Percentiles rank a stretch among this genome's conserved stretches.
phyloP scores from a whole-genome alignment of 2,113 vertebrate species.

The Pagrus major region DNA sequence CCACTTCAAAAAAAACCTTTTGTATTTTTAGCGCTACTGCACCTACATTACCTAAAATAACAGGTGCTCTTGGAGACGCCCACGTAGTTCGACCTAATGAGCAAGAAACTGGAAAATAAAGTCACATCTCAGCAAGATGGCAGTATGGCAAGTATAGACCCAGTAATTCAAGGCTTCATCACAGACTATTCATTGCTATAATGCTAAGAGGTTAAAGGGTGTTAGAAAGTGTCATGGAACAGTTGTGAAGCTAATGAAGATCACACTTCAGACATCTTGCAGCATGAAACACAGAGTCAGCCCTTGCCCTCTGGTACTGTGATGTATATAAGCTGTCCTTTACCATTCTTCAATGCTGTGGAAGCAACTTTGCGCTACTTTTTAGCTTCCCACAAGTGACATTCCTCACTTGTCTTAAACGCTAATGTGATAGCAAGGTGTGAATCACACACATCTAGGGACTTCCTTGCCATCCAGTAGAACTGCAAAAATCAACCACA shows the following conservation, averaged over 20 bases:
- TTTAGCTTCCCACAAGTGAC: not conserved
- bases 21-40: not conserved
- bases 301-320: not conserved
- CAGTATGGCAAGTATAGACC: not conserved
- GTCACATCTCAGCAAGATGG: not conserved
- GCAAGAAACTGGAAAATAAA: not conserved
- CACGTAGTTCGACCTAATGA: not conserved
- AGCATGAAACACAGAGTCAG: not conserved
- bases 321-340: constrained; percentile 1
- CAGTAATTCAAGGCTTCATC: not conserved
- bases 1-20: not conserved
- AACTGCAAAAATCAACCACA: not conserved
- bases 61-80: not conserved
- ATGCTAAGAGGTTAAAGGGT: not conserved
- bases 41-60: not conserved
- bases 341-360: not conserved
- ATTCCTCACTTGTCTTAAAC: not conserved
- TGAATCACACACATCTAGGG: not conserved
- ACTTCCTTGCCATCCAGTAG: not conserved
- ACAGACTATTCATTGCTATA: not conserved
- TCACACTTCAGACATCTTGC: not conserved
- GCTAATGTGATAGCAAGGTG: not conserved
- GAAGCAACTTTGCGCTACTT: not conserved
- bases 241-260: not conserved
- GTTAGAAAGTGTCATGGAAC: not conserved